Evolutionary conservation across 1,140 invertebrate genomes (phyloP).

Genomic region (Apocrypta bakeri): DNA sequence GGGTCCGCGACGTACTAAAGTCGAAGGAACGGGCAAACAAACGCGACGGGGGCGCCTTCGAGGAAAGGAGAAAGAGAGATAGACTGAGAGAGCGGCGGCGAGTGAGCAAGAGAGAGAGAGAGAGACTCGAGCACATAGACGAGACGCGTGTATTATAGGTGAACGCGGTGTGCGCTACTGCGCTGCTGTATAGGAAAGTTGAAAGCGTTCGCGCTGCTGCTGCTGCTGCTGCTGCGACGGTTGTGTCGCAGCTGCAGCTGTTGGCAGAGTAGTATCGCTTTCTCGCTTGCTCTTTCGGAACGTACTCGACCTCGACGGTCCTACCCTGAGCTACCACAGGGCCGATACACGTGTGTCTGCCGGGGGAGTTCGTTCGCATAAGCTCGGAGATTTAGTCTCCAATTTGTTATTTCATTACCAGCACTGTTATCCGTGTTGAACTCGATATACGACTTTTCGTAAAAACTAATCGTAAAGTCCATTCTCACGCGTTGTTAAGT

Average conservation of each 20-base stretch:
- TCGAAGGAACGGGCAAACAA: background rate
- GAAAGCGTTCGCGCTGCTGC: constrained; percentile 1
- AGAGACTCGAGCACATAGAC: no score
- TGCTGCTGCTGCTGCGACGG: background rate
- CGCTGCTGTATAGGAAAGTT: constrained; percentile 1
- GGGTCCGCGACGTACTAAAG: constrained; percentile 53
- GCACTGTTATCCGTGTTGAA: no score
- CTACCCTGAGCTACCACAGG: background rate
- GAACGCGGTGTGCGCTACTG: background rate
- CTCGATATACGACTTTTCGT: no score
- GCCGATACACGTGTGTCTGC: no score
- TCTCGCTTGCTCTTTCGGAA: background rate
- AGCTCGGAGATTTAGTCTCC: no score
- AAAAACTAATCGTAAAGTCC: no score
- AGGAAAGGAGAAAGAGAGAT: constrained; percentile 36
- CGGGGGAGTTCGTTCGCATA: no score
- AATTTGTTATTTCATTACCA: no score
- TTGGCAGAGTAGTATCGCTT: background rate
- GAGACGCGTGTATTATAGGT: background rate
- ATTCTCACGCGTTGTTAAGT: no score
- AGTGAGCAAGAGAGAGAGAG: background rate
- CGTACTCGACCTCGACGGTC: background rate
- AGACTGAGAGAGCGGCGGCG: constrained; percentile 15
- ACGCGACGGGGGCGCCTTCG: constrained; percentile 21
- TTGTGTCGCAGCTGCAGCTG: background rate